These are phyloP conservation scores for Chlamydotis undulata DNA, from an alignment of 2,113 vertebrate genomes.

Conservation along the genomic window DNA sequence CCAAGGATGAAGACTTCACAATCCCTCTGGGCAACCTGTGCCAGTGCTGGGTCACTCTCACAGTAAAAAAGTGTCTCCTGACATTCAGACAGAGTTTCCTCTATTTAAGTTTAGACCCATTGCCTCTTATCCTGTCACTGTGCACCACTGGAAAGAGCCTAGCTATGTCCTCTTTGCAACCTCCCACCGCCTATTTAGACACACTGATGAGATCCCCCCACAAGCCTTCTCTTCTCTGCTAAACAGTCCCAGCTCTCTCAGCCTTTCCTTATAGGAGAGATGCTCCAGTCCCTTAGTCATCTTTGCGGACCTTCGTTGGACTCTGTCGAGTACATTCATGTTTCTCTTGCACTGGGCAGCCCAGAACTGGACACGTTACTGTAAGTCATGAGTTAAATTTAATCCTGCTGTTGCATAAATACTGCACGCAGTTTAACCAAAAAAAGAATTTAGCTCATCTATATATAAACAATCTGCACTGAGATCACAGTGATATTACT, in stretches of 20 bases:
- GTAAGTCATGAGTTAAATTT: neutral
- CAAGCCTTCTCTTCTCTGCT: neutral
- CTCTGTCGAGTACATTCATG: neutral
- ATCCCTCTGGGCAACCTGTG: neutral
- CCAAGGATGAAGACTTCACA: neutral
- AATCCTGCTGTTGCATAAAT: constrained; percentile 22
- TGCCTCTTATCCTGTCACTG: neutral
- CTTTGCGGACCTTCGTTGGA: neutral
- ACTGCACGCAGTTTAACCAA: neutral
- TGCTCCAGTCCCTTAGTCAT: neutral
- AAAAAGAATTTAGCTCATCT: neutral
- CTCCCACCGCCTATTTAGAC: neutral
- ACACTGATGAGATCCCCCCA: neutral
- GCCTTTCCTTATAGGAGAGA: neutral
- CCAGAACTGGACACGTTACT: neutral
- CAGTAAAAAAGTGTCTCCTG: neutral
- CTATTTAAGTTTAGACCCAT: too few species aligned
- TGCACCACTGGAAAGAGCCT: neutral
- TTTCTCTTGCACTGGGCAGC: neutral
- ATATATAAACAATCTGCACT: neutral
- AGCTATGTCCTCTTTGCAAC: neutral
- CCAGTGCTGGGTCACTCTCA: neutral
- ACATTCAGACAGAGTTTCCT: too few species aligned
- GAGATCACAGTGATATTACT: neutral
- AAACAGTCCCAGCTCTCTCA: neutral